Conservation (phyloP, 2,113 vertebrate species). For the Calidris pugnax region DNA sequence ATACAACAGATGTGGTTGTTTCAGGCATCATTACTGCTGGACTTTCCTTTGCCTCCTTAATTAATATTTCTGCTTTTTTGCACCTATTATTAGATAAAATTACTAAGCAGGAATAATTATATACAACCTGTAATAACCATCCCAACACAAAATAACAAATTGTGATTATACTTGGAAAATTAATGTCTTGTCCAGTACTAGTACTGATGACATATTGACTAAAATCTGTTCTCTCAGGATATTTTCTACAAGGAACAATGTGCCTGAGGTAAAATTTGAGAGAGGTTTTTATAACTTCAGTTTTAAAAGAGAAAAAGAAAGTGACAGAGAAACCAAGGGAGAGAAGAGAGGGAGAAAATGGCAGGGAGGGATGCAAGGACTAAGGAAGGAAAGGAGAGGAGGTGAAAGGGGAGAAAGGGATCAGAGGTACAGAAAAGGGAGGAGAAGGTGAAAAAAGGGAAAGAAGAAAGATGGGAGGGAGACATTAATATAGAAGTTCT, state of each 20-base stretch:
- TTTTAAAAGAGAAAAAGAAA: neutral
- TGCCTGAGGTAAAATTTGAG: neutral
- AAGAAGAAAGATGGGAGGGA: neutral
- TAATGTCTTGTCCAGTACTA: neutral
- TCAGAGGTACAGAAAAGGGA: neutral
- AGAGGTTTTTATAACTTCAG: neutral
- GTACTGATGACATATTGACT: neutral
- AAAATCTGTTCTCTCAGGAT: neutral
- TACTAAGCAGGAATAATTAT: neutral
- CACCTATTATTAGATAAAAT: neutral
- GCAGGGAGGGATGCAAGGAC: neutral
- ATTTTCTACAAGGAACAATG: neutral
- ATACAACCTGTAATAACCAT: neutral
- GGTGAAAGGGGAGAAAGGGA: neutral
- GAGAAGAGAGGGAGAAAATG: neutral
- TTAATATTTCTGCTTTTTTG: neutral
- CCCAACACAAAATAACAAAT: constrained; percentile 18
- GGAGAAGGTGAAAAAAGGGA: neutral
- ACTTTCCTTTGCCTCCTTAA: neutral
- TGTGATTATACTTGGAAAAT: neutral
- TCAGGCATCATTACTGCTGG: neutral
- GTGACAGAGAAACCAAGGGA: neutral
- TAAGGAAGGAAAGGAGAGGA: neutral
- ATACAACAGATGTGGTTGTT: neutral
- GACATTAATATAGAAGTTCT: neutral